Base-by-base conservation (phyloP, 2,113 vertebrate genomes). In the Leucosticte australis region DNA sequence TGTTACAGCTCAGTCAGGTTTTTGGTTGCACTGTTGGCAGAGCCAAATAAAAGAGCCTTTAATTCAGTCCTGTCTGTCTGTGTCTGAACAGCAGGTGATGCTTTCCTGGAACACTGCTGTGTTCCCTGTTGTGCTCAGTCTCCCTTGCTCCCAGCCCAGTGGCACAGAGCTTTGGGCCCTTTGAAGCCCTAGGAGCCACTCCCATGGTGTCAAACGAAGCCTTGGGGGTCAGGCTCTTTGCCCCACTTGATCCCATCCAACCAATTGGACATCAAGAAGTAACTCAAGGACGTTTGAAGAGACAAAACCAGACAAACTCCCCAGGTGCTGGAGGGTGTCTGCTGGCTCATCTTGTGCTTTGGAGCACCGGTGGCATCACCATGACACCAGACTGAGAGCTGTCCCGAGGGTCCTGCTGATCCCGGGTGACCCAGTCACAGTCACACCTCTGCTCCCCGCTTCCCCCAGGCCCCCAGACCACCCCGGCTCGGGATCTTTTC, bases 341-440 rank as follows among this genome's bases (percentile, higher is more conserved):
- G 15, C 49, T 11, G 2, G 56, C 37, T n/a, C 23, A 13, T 15
- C 27, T 19, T 2, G 2, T 7, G 15, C 60, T 30, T 18, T 1
- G 8, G 4, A 27, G 9, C 17, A 0, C 13, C 0, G 10, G 3
- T 9, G 4, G 17, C 15, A 2, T 23, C 9, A 3, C 6, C 1
- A 0, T 3, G 60, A 67, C 78, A 46, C 19, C 19, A 4, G 5
- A 9, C 28, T 37, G 27, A 57, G 69, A 37, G 60, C 53, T 74
- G 55, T 4, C 7, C 47, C 6, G 3, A 18, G 10, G 50, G n/a
- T 22, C 31, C 39, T 0, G 0, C 4, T 1, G 0, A n/a, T 9
- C 46, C 56, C 6, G 2, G 46, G 42, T 20, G 26, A 30, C 19
- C 17, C 5, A 1, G 28, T 47, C 2, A 1, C 8, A 1, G 10